Conservation (phyloP, 2,888 invertebrate species). For the Morpho achilles region DNA sequence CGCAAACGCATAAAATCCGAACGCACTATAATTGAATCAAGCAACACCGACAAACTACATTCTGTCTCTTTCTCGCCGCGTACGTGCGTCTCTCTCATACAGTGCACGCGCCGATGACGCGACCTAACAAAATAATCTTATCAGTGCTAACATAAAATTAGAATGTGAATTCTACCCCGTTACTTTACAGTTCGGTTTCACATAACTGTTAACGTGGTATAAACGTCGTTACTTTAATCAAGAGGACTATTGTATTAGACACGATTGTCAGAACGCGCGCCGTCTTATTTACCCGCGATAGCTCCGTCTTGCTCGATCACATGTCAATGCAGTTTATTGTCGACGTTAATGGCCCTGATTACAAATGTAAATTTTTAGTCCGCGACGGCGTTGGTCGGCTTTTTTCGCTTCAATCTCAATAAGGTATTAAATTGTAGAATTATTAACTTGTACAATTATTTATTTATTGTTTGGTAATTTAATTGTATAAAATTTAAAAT, state of each 20-base stretch:
- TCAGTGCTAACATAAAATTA: constrained; percentile 14
- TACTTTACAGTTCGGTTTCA: constrained; percentile 32
- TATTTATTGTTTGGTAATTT: constrained; percentile 19
- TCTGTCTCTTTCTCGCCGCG: constrained; percentile 41
- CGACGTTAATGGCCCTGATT: constrained; percentile 76
- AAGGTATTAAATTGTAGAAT: constrained; percentile 70
- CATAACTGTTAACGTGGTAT: constrained; percentile 23
- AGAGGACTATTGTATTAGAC: constrained; percentile 67
- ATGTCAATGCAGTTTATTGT: constrained; percentile 78
- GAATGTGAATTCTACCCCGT: constrained; percentile 28
- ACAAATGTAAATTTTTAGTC: constrained; percentile 78
- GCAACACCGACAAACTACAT: constrained; percentile 38
- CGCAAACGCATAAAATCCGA: constrained; percentile 73
- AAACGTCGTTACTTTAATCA: constrained; percentile 30
- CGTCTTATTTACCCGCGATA: constrained; percentile 51
- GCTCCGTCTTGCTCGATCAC: constrained; percentile 52
- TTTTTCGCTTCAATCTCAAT: constrained; percentile 65
- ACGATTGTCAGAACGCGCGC: constrained; percentile 50
- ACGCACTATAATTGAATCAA: constrained; percentile 68
- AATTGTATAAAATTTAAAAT: constrained; percentile 14
- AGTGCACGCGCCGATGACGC: constrained; percentile 55
- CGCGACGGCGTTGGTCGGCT: constrained; percentile 68
- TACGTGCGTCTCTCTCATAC: constrained; percentile 50
- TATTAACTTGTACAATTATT: constrained; percentile 38
- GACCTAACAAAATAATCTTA: constrained; percentile 22